Evolutionary conservation across 2,888 invertebrate species (phyloP).

Genomic region (Polyploca ridens): DNA sequence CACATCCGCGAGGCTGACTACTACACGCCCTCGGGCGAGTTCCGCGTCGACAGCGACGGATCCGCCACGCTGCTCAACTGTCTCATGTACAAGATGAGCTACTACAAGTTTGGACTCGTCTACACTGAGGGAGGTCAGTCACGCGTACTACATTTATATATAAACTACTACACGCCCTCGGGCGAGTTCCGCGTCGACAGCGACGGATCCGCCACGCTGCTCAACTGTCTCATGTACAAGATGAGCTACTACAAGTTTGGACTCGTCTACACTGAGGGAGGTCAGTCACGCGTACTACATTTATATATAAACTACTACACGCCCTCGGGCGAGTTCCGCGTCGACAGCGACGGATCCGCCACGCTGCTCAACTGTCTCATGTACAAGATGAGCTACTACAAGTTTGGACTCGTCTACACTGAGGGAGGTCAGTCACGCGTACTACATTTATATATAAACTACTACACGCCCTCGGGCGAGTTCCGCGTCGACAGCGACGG

Average conservation of each 20-base stretch:
- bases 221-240: constrained; percentile 99
- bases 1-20: constrained; percentile 99
- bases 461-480: constrained; percentile 96
- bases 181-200: constrained; percentile 99
- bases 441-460: background rate
- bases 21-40: constrained; percentile 98
- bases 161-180: constrained; percentile 90
- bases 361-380: constrained; percentile 98
- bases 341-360: constrained; percentile 97
- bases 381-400: constrained; percentile 99
- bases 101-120: constrained; percentile 98
- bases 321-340: constrained; percentile 96
- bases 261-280: constrained; percentile 97
- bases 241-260: constrained; percentile 99
- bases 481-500: constrained; percentile 98
- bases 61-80: constrained; percentile 96
- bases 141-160: background rate
- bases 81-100: constrained; percentile 99
- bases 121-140: constrained; percentile 95
- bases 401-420: constrained; percentile 98
- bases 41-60: constrained; percentile 97
- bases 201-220: constrained; percentile 94
- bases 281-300: constrained; percentile 67
- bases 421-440: constrained; percentile 89
- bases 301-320: constrained; percentile 86